A percentile compares a stretch with the other conserved stretches of the same genome.
Conservation (phyloP, 2,113 vertebrate genomes). For the Siniperca knerii region DNA sequence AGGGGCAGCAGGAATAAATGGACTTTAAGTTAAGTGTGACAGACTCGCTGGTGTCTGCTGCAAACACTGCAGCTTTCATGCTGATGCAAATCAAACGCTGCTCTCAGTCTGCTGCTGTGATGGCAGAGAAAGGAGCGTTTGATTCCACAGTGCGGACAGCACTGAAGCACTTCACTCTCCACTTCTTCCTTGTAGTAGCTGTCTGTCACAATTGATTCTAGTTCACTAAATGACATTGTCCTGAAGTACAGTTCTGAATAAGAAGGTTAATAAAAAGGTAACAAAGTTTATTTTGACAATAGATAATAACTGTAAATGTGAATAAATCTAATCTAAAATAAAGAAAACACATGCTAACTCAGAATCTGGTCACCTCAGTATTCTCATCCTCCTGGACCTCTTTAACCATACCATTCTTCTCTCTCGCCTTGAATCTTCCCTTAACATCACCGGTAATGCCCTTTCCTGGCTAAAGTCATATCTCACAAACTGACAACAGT, state of each 20-base stretch:
- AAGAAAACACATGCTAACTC: background rate
- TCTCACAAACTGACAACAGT: too few species aligned
- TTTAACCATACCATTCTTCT: too few species aligned
- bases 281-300: background rate
- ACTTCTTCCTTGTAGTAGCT: background rate
- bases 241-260: background rate
- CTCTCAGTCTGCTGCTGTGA: conserved; percentile 46
- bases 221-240: background rate
- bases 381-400: too few species aligned
- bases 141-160: conserved; percentile 43
- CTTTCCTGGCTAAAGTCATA: too few species aligned
- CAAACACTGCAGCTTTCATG: conserved; percentile 68
- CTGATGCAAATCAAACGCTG: conserved; percentile 65
- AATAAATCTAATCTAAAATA: background rate
- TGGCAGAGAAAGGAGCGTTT: conserved; percentile 57
- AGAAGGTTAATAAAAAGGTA: background rate
- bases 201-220: background rate
- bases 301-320: background rate
- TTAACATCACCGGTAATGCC: too few species aligned
- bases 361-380: too few species aligned
- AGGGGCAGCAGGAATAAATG: conserved; percentile 17
- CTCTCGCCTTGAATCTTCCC: too few species aligned
- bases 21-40: conserved; percentile 23
- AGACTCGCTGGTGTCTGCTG: conserved; percentile 45
- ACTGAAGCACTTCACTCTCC: conserved; percentile 34